Evolutionary conservation across 1,140 invertebrate species (phyloP), one percentile per base, ranked within the genome.

Genomic region (Zaprionus lachaisei): DNA sequence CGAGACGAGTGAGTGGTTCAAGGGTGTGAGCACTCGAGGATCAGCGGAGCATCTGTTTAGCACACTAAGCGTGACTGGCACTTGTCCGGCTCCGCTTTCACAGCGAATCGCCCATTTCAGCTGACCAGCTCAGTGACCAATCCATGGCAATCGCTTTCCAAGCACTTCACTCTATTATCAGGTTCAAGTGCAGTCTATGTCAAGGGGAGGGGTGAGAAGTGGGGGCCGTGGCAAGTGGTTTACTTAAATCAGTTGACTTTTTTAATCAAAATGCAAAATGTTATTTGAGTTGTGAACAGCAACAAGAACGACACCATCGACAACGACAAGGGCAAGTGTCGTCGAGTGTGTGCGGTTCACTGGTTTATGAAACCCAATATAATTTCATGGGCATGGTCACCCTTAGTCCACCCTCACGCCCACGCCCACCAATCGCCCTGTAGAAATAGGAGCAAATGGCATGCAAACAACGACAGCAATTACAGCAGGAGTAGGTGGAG

Each of bases 191-290:
- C 62, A n/a, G 17, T 38, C 17, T 24, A 12, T 14, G 24, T 24
- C 37, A 24, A 4, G 12, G 17, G 4, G 15, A 31, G 24, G 4
- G 22, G 6, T 22, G 20, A 24, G 0, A 4, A 3, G 2, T 2
- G 41, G 44, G 44, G 47, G 47, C 4, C 11, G 47, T 20, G 47
- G 20, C 47, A 51, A 51, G 47, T 51, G 47, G 47, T 22, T 14
- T 20, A 51, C 54, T 26, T 56, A 56, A 61, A 62, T 41, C 63
- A 62, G 68, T 69, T 85, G 54, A 79, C 69, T 56, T 73, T 73
- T 74, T 77, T 83, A 82, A 85, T 82, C 72, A 83, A 83, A 83
- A 83, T 83, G 81, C 77, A 70, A 84, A 80, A 80, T 81, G 68
- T 77, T 81, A 77, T 77, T 81, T 54, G 54, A 70, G 65, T 51